A percentile compares a stretch with the other conserved stretches of the same genome.
Conservation (phyloP, 1,140 invertebrate species). For the Tribolium madens region DNA sequence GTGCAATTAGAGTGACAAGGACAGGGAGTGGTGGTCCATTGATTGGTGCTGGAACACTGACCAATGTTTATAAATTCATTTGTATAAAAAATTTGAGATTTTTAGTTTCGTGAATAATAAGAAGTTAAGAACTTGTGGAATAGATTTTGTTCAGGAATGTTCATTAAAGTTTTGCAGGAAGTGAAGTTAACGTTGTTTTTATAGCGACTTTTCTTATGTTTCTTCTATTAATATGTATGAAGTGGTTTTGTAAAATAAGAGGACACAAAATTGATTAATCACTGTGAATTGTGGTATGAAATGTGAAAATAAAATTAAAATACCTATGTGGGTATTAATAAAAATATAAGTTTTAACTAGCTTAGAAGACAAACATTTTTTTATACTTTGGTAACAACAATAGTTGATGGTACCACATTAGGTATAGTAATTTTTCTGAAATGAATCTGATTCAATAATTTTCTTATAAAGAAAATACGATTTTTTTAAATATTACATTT, state of each 20-base stretch:
- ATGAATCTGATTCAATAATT: too few relatives aligned
- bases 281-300: not conserved
- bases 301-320: not conserved
- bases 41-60: not conserved
- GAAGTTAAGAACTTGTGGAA: not conserved
- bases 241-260: not conserved
- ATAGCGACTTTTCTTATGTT: not conserved
- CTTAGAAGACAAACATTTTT: too few relatives aligned
- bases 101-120: not conserved
- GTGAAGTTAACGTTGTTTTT: not conserved
- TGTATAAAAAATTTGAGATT: too few relatives aligned
- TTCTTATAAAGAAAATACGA: too few relatives aligned
- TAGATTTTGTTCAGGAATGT: not conserved
- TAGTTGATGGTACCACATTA: too few relatives aligned
- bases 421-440: too few relatives aligned
- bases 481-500: too few relatives aligned
- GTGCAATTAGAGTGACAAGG: conserved; percentile 28
- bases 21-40: not conserved
- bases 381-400: too few relatives aligned
- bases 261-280: not conserved
- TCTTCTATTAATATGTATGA: not conserved
- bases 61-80: too few relatives aligned
- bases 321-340: too few relatives aligned
- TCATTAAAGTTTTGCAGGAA: not conserved
- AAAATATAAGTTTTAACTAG: too few relatives aligned